Percentiles rank a stretch among this genome's conserved stretches.
Conservation (phyloP, 1,140 invertebrate species). For the Drosophila watanabei region DNA sequence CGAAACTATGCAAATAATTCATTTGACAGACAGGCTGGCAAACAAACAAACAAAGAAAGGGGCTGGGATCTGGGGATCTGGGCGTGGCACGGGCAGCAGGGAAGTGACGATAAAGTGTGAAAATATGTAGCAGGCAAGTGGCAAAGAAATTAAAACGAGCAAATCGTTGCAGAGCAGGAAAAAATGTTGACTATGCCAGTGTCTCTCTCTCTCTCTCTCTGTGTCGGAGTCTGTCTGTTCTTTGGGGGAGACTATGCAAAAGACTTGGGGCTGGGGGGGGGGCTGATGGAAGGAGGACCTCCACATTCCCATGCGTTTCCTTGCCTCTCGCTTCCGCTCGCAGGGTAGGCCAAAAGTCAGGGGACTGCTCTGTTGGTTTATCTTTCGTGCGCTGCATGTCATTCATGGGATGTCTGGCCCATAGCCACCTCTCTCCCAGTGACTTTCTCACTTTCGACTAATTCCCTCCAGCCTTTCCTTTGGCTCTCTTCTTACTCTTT, state of each 20-base stretch:
- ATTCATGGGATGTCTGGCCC: slow-evolving; percentile 31
- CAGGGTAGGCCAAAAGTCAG: slow-evolving; percentile 63
- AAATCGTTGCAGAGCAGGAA: slow-evolving; percentile 24
- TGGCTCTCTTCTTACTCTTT: neutral
- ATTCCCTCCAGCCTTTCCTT: neutral
- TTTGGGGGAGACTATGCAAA: neutral
- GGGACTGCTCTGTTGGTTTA: slow-evolving; percentile 36
- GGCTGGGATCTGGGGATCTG: neutral
- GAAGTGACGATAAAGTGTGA: slow-evolving; percentile 69
- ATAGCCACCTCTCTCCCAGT: neutral
- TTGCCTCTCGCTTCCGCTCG: slow-evolving; percentile 19
- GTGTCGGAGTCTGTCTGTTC: slow-evolving; percentile 8
- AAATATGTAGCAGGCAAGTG: slow-evolving; percentile 71
- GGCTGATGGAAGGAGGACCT: neutral
- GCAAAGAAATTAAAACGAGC: slow-evolving; percentile 79
- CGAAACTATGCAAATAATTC: slow-evolving; percentile 83
- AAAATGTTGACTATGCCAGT: slow-evolving; percentile 45
- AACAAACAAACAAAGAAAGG: slow-evolving; percentile 33
- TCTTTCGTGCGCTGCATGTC: slow-evolving; percentile 38
- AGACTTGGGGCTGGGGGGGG: neutral
- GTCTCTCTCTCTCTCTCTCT: slow-evolving; percentile 1
- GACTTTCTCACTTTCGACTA: slow-evolving; percentile 6
- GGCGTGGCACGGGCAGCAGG: slow-evolving; percentile 1
- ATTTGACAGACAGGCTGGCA: slow-evolving; percentile 73
- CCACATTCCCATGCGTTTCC: slow-evolving; percentile 33